Conservation (phyloP, 2,888 invertebrate species). For the Oscheius sp. region DNA sequence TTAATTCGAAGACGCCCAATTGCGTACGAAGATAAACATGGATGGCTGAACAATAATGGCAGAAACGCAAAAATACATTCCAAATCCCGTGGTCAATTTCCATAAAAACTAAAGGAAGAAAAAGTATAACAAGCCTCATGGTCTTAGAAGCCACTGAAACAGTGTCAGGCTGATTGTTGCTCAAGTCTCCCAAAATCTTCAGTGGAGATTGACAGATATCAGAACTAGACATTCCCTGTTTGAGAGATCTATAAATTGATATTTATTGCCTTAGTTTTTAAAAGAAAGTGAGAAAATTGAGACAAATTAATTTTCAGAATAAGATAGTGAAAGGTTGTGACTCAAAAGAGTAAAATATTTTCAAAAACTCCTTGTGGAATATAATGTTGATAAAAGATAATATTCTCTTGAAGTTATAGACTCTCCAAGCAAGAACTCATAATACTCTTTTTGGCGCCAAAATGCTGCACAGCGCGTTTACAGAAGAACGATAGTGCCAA, state of each 20-base stretch:
- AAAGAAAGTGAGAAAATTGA: neutral
- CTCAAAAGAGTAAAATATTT: too few relatives aligned
- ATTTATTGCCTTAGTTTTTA: neutral
- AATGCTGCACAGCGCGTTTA: too few relatives aligned
- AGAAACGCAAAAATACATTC: neutral
- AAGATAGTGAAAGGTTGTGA: too few relatives aligned
- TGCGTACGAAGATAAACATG: constrained; percentile 21
- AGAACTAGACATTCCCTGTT: neutral
- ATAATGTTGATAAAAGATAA: too few relatives aligned
- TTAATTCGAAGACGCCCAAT: neutral
- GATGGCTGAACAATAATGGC: neutral
- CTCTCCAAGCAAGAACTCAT: too few relatives aligned
- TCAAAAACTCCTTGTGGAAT: too few relatives aligned
- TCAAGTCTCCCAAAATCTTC: constrained; percentile 2
- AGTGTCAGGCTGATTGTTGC: neutral
- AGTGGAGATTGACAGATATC: neutral
- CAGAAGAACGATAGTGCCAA: too few relatives aligned
- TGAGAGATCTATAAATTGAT: neutral
- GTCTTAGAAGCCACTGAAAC: neutral
- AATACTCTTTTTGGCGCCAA: too few relatives aligned
- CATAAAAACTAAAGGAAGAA: neutral
- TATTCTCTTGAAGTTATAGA: too few relatives aligned
- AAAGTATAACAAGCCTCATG: neutral
- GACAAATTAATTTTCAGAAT: neutral
- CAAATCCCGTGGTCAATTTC: neutral